Evolutionary conservation across 1,140 invertebrate species (phyloP), one percentile per base, ranked within the genome.

Genomic region (Drosophila bifasciata): DNA sequence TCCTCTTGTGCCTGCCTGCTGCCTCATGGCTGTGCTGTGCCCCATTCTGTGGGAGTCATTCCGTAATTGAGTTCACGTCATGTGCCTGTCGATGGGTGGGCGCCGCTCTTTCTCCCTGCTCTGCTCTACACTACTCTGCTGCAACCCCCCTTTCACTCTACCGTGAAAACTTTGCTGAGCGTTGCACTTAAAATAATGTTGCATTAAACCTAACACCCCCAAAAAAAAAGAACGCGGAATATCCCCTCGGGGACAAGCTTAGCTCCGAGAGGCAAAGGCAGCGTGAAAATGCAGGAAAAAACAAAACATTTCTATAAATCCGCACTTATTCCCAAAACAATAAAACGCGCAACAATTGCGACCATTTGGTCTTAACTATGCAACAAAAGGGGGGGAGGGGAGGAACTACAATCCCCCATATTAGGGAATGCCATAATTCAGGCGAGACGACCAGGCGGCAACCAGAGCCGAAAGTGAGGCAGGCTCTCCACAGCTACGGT

Each of bases 241-340:
- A 36, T 36, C 11, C 43, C 48, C 62, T 41, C 21, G 43, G n/a
- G 62, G 64, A 17, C 49, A n/a, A 56, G 64, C 64, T 68, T 32
- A 68, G 50, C 28, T 17, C 23, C 32, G 3, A n/a, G 28, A 32
- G 49, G 28, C 21, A 23, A n/a, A 6, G 23, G 52, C 28, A 9
- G 28, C 28, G 28, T 28, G 28, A 28, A 39, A 44, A 32, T 49
- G 50, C 59, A 40, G 57, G 36, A 57, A 71, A 81, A 71, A 60
- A 48, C 44, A 74, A 75, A 80, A 36, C 11, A 86, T 67, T 79
- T 86, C 77, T 85, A 85, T 86, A 85, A 85, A 85, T 85, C 81
- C 83, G 81, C 81, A 77, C 81, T 86, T 81, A 86, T 81, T 86
- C 81, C 81, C 81, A 85, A 85, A 85, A 85, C 81, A 86, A 85